These are phyloP conservation scores for Albula goreensis DNA, from an alignment of 2,113 vertebrate genomes.

Conservation along the genomic window DNA sequence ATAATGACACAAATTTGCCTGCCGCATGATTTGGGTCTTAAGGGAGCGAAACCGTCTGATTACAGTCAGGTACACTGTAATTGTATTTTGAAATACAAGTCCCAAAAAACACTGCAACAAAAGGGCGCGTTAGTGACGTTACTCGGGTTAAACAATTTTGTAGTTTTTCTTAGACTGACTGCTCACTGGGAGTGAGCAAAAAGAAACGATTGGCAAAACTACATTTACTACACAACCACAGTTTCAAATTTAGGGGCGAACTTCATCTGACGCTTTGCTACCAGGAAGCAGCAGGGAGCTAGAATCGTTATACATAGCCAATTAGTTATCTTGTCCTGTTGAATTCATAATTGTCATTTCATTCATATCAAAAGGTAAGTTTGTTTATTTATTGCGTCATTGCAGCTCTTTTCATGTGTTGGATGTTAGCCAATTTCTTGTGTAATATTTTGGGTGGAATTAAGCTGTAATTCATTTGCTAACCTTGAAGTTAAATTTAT, in stretches of 20 bases:
- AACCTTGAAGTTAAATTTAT: background rate
- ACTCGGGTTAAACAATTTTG: no score
- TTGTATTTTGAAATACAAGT: no score
- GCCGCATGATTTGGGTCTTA: background rate
- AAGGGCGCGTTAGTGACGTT: no score
- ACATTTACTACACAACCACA: background rate
- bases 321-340: background rate
- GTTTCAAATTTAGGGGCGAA: no score
- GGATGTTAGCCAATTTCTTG: background rate
- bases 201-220: background rate
- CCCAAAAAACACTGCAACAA: no score
- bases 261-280: background rate
- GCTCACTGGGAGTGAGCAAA: background rate
- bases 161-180: background rate
- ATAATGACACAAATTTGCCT: no score
- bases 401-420: no score
- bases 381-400: no score
- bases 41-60: background rate
- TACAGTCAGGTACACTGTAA: background rate
- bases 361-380: no score
- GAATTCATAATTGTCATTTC: no score
- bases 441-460: background rate
- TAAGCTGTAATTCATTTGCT: background rate
- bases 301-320: background rate
- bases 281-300: background rate